Conservation (phyloP, 2,888 invertebrate genomes). For the Drosophila limbata region DNA sequence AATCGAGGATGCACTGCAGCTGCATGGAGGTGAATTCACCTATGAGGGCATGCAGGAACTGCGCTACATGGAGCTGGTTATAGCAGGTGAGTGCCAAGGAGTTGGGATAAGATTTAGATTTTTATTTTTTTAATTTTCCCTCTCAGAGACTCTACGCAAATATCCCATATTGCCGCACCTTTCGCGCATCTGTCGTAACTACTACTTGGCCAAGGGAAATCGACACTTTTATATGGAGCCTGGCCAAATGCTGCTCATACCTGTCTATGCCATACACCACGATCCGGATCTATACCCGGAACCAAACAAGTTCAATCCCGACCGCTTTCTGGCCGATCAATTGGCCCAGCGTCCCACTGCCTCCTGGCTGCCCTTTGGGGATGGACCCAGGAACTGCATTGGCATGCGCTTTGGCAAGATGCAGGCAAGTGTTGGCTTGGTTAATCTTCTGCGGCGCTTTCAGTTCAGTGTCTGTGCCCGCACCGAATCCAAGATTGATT, state of each 20-base stretch:
- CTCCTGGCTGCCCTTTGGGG: slow-evolving; percentile 80
- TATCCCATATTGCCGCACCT: slow-evolving; percentile 86
- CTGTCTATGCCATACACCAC: slow-evolving; percentile 87
- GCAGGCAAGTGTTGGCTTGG: slow-evolving; percentile 69
- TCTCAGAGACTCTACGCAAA: slow-evolving; percentile 86
- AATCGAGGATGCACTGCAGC: slow-evolving; percentile 82
- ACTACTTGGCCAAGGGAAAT: slow-evolving; percentile 85
- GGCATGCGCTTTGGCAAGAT: slow-evolving; percentile 80
- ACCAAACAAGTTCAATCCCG: slow-evolving; percentile 88
- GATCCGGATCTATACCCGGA: slow-evolving; percentile 87
- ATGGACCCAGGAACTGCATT: slow-evolving; percentile 79
- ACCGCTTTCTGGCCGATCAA: slow-evolving; percentile 87
- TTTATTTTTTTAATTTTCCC: too few species aligned
- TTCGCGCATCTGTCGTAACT: slow-evolving; percentile 86
- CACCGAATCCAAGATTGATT: slow-evolving; percentile 63
- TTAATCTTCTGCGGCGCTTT: slow-evolving; percentile 61
- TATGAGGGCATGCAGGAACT: slow-evolving; percentile 84
- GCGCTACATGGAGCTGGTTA: slow-evolving; percentile 86
- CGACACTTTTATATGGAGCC: slow-evolving; percentile 86
- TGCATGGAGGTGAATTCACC: slow-evolving; percentile 83
- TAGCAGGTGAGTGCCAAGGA: slow-evolving; percentile 83
- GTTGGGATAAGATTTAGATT: not conserved
- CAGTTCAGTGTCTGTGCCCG: slow-evolving; percentile 60
- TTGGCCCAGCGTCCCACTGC: slow-evolving; percentile 85
- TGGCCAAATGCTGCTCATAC: slow-evolving; percentile 86